phyloP scores from a whole-genome alignment of 2,888 invertebrate species.

The Gymnosoma rotundatum region DNA sequence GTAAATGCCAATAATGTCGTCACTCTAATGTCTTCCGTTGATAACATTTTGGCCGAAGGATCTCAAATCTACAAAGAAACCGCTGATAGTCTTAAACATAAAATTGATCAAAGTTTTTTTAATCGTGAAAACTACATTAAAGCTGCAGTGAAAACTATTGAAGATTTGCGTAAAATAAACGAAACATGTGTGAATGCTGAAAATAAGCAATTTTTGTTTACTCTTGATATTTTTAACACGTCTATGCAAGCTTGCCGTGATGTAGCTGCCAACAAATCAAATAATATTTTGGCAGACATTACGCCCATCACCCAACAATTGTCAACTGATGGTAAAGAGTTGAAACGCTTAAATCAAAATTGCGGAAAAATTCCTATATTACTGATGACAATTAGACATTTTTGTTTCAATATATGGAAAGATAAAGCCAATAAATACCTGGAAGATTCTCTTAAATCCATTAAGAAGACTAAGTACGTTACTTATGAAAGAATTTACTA shows the following conservation, averaged over 20 bases:
- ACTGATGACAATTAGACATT: too few relatives aligned
- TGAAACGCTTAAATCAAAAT: conserved; percentile 71
- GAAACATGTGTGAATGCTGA: neutral
- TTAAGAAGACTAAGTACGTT: too few relatives aligned
- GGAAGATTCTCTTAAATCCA: too few relatives aligned
- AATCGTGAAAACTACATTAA: too few relatives aligned
- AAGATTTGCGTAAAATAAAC: neutral
- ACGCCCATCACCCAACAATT: neutral
- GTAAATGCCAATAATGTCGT: neutral
- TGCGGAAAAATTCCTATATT: conserved; percentile 62
- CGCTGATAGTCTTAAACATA: too few relatives aligned
- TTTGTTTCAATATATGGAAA: too few relatives aligned
- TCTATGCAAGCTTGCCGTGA: neutral
- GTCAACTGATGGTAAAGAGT: neutral
- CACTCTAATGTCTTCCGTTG: too few relatives aligned
- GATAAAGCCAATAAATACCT: too few relatives aligned
- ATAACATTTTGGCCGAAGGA: too few relatives aligned
- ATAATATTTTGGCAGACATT: neutral
- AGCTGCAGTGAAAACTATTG: neutral
- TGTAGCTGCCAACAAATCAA: neutral
- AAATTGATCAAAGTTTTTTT: too few relatives aligned
- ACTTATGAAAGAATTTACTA: too few relatives aligned
- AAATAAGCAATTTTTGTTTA: neutral
- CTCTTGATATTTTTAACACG: neutral
- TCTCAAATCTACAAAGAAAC: too few relatives aligned